Evolutionary conservation across 2,113 vertebrate species (phyloP).

Genomic region (Ochotona curzoniae): DNA sequence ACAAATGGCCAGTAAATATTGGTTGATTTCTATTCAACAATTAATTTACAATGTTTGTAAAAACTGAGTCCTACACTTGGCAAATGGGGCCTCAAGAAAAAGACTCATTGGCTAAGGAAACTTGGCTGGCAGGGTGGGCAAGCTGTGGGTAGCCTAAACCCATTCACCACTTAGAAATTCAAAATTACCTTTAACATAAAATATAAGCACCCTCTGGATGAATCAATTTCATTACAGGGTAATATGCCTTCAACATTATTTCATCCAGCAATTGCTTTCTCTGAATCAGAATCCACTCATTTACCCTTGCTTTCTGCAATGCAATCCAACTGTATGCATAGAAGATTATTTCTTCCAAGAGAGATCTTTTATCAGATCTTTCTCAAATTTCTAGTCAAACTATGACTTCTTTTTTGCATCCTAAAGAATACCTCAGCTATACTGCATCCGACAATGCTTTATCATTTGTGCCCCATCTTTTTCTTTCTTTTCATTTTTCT

Average conservation of each 20-base stretch:
- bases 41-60: not conserved
- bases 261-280: not conserved
- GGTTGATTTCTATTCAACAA: not conserved
- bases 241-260: not conserved
- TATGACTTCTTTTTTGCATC: not conserved
- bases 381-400: not conserved
- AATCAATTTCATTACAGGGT: not conserved
- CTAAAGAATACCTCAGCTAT: not conserved
- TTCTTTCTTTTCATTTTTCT: not conserved
- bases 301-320: not conserved
- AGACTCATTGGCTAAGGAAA: not conserved
- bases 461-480: rapidly evolving
- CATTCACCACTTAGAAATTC: not conserved
- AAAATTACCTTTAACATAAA: not conserved
- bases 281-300: not conserved
- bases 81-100: not conserved
- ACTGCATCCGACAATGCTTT: not conserved
- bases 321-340: not conserved
- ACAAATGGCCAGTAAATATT: not conserved
- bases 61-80: not conserved
- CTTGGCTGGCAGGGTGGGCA: not conserved
- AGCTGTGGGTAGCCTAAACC: not conserved
- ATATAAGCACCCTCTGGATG: not conserved
- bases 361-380: not conserved
- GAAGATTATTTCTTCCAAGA: not conserved